Evolutionary conservation across 2,113 vertebrate genomes (phyloP).

Genomic region (Anhinga anhinga): DNA sequence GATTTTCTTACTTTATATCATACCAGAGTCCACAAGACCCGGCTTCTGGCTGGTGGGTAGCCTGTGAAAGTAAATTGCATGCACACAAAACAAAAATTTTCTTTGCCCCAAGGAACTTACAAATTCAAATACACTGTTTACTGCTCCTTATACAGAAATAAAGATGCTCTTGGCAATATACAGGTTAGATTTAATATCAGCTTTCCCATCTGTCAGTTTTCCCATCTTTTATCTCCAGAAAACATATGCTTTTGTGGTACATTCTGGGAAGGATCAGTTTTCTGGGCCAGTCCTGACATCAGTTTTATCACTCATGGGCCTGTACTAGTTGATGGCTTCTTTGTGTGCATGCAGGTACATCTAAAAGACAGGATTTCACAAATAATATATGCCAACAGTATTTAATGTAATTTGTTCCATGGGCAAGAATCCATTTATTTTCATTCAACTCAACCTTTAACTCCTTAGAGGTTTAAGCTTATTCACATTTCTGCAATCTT

Average conservation of each 20-base stretch:
- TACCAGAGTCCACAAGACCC: background rate
- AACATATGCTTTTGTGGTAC: accelerated
- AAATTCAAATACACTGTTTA: background rate
- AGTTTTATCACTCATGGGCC: background rate
- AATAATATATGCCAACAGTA: background rate
- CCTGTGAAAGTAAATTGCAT: background rate
- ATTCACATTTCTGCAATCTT: background rate
- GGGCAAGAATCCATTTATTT: background rate
- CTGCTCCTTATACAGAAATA: background rate
- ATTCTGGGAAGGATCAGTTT: background rate
- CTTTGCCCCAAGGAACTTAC: background rate
- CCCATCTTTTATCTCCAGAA: background rate
- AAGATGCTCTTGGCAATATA: background rate
- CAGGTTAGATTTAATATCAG: background rate
- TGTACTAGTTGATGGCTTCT: background rate
- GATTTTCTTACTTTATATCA: background rate
- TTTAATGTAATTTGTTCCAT: background rate
- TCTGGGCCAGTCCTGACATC: background rate
- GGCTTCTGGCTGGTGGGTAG: background rate
- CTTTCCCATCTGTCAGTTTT: background rate
- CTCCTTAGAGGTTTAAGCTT: background rate
- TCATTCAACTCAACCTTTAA: background rate
- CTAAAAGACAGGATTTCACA: background rate
- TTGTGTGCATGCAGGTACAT: background rate
- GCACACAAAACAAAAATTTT: accelerated